Conservation (phyloP, 1,140 invertebrate genomes). For the Mercenaria mercenaria region DNA sequence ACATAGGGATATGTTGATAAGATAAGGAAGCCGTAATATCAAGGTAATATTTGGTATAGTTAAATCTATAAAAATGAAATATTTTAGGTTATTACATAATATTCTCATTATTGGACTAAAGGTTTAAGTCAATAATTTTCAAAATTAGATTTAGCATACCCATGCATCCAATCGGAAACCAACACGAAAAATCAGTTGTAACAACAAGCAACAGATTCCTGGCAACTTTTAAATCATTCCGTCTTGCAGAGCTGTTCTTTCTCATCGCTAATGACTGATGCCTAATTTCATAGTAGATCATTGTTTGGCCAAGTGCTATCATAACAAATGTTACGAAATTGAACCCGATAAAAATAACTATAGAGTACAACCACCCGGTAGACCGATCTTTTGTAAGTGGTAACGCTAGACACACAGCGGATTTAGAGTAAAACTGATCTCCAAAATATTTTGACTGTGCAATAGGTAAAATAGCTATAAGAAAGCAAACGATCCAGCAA, state of each 20-base stretch:
- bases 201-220: constrained; percentile 71
- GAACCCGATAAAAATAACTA: constrained; percentile 70
- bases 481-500: constrained; percentile 66
- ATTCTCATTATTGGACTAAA: too few relatives aligned
- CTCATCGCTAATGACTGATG: not conserved
- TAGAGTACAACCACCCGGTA: constrained; percentile 68
- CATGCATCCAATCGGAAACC: constrained; percentile 77
- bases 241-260: not conserved
- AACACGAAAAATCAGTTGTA: constrained; percentile 72
- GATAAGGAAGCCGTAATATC: too few relatives aligned
- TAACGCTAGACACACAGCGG: constrained; percentile 71
- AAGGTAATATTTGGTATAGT: too few relatives aligned
- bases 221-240: constrained; percentile 66
- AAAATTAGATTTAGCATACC: too few relatives aligned
- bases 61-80: too few relatives aligned
- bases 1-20: too few relatives aligned
- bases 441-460: constrained; percentile 51
- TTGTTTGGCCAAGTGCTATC: constrained; percentile 70
- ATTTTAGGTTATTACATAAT: too few relatives aligned
- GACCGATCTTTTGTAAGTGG: constrained; percentile 63
- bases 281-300: constrained; percentile 61
- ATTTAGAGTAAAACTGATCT: constrained; percentile 67
- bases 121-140: too few relatives aligned
- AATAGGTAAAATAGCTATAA: constrained; percentile 68
- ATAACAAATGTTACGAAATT: constrained; percentile 72